phyloP scores from a whole-genome alignment of 1,140 invertebrate species.

The Camponotus floridanus region DNA sequence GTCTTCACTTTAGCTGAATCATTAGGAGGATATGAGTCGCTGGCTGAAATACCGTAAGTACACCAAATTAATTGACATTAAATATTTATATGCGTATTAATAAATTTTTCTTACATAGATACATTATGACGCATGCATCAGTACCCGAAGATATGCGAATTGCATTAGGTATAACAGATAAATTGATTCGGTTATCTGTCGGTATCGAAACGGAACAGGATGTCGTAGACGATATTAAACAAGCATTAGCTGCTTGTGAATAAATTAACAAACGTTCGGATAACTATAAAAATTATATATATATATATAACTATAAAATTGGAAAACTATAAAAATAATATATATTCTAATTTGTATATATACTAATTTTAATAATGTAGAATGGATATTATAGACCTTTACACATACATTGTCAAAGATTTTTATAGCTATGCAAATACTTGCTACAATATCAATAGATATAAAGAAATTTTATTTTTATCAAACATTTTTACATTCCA shows the following conservation, averaged over 20 bases:
- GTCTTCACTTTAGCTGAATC: slow-evolving; percentile 97
- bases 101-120: slow-evolving; percentile 80
- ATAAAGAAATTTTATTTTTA: slow-evolving; percentile 59
- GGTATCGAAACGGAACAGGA: slow-evolving; percentile 96
- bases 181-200: slow-evolving; percentile 95
- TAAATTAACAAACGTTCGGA: slow-evolving; percentile 25
- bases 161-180: slow-evolving; percentile 94
- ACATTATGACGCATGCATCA: slow-evolving; percentile 94
- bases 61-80: slow-evolving; percentile 7
- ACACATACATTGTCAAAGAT: background rate
- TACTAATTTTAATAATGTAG: background rate
- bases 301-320: no score
- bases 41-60: slow-evolving; percentile 94
- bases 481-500: slow-evolving; percentile 61
- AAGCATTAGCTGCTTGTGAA: slow-evolving; percentile 88
- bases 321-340: background rate
- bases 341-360: background rate
- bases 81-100: slow-evolving; percentile 19
- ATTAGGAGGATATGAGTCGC: slow-evolving; percentile 97
- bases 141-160: slow-evolving; percentile 91
- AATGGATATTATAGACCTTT: background rate
- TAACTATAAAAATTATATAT: background rate
- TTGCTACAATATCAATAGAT: background rate
- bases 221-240: slow-evolving; percentile 95
- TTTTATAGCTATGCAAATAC: background rate